Percentiles rank a stretch among this genome's conserved stretches.
phyloP scores from a whole-genome alignment of 2,888 invertebrate species.

The Orthosia incerta region DNA sequence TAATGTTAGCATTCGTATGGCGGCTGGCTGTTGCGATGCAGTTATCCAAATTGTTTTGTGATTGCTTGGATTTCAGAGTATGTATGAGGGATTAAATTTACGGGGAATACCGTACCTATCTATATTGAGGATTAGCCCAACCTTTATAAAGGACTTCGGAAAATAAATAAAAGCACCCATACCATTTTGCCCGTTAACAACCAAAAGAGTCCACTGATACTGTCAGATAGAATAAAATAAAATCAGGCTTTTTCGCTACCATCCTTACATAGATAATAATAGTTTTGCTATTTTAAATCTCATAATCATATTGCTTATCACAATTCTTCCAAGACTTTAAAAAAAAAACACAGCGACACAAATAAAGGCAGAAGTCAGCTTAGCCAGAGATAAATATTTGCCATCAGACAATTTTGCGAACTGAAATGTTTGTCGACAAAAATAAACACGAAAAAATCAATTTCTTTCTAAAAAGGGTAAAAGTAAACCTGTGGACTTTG shows the following conservation, averaged over 20 bases:
- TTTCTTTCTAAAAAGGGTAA: slow-evolving; percentile 41
- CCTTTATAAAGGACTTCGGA: too few relatives aligned
- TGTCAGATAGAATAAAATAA: too few relatives aligned
- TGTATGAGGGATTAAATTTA: neutral
- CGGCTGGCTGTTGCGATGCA: slow-evolving; percentile 7
- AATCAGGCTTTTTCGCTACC: neutral
- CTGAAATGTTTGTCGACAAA: slow-evolving; percentile 45
- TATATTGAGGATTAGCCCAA: neutral
- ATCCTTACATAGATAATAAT: neutral
- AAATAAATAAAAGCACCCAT: too few relatives aligned
- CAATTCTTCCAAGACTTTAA: neutral
- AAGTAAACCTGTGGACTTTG: slow-evolving; percentile 31
- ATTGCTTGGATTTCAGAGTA: slow-evolving; percentile 5
- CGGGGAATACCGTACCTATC: neutral
- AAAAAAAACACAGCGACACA: slow-evolving; percentile 8
- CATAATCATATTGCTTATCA: neutral
- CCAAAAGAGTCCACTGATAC: too few relatives aligned
- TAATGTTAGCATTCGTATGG: slow-evolving; percentile 22
- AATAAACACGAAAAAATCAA: slow-evolving; percentile 46
- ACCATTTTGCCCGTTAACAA: too few relatives aligned
- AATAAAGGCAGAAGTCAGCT: slow-evolving; percentile 26
- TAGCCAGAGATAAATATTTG: slow-evolving; percentile 46
- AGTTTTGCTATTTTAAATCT: slow-evolving; percentile 9
- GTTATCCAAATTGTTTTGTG: slow-evolving; percentile 39
- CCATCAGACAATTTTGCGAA: slow-evolving; percentile 45